Conservation (phyloP, 2,888 invertebrate species). For the Dolomedes plantarius region DNA sequence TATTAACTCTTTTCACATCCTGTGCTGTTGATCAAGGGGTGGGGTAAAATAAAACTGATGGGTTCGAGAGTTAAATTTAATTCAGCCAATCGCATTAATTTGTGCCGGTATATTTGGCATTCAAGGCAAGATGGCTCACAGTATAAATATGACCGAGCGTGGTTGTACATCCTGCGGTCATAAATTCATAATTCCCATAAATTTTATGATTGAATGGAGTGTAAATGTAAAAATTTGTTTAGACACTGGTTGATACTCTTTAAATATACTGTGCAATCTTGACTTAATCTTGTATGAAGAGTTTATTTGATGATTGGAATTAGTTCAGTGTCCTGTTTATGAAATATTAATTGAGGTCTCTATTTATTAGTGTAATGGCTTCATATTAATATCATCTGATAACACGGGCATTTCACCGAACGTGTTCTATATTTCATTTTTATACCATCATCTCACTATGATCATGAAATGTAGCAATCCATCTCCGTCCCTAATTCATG, state of each 20-base stretch:
- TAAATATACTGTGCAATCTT: not conserved
- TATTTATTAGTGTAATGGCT: too few relatives aligned
- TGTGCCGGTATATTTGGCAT: constrained; percentile 72
- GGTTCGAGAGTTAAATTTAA: constrained; percentile 36
- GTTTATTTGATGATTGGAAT: not conserved
- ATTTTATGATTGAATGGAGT: constrained; percentile 21
- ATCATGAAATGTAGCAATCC: too few relatives aligned
- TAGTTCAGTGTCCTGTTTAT: not conserved
- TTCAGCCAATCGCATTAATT: constrained; percentile 56
- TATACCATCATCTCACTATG: too few relatives aligned
- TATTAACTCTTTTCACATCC: too few relatives aligned
- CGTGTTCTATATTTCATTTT: too few relatives aligned
- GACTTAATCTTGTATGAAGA: not conserved
- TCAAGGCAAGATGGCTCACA: constrained; percentile 90
- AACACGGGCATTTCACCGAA: too few relatives aligned
- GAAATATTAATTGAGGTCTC: not conserved
- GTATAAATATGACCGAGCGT: constrained; percentile 93
- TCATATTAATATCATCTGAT: too few relatives aligned
- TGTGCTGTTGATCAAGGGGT: too few relatives aligned
- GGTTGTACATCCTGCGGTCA: constrained; percentile 74
- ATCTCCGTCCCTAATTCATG: too few relatives aligned
- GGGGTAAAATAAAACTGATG: too few relatives aligned
- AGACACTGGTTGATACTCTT: constrained; percentile 33
- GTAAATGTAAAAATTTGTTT: constrained; percentile 10
- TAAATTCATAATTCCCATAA: constrained; percentile 38